Percentiles rank a stretch among this genome's conserved stretches.
Conservation (phyloP, 2,888 invertebrate genomes). For the Polydrusus pterygomalis region DNA sequence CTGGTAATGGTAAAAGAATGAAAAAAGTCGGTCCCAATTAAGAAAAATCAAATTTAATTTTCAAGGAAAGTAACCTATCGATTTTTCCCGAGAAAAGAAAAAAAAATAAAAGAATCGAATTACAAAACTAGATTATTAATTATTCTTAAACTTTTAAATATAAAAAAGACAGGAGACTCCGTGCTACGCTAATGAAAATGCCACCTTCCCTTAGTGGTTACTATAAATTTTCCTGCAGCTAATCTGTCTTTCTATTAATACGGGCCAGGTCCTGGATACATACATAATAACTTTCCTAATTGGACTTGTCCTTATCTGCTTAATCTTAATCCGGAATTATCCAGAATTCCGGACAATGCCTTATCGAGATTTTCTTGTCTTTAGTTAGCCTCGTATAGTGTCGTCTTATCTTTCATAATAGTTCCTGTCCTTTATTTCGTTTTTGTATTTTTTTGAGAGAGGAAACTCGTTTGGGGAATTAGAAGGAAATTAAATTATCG, state of each 20-base stretch:
- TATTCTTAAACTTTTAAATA: too few species aligned
- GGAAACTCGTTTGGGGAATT: neutral
- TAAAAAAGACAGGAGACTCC: neutral
- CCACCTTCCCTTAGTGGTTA: neutral
- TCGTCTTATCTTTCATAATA: slow-evolving; percentile 13
- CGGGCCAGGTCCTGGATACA: slow-evolving; percentile 35
- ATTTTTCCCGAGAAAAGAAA: too few species aligned
- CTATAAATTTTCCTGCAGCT: slow-evolving; percentile 39
- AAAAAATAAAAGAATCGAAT: too few species aligned
- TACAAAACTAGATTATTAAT: too few species aligned
- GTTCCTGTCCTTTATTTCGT: slow-evolving; percentile 8
- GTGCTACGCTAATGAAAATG: neutral
- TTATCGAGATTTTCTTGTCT: slow-evolving; percentile 43
- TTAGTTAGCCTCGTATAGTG: slow-evolving; percentile 12
- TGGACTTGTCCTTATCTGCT: slow-evolving; percentile 50
- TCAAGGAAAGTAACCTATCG: too few species aligned
- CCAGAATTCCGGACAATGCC: slow-evolving; percentile 34
- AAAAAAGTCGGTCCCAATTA: too few species aligned
- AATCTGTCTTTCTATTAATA: slow-evolving; percentile 49
- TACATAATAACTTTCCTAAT: slow-evolving; percentile 51
- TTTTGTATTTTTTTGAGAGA: neutral
- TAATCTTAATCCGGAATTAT: slow-evolving; percentile 42
- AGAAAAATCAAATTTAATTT: too few species aligned
- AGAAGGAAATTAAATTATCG: neutral
- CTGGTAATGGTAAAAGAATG: too few species aligned